phyloP scores from a whole-genome alignment of 2,113 vertebrate genomes.

The Petrocephalus zakoni region DNA sequence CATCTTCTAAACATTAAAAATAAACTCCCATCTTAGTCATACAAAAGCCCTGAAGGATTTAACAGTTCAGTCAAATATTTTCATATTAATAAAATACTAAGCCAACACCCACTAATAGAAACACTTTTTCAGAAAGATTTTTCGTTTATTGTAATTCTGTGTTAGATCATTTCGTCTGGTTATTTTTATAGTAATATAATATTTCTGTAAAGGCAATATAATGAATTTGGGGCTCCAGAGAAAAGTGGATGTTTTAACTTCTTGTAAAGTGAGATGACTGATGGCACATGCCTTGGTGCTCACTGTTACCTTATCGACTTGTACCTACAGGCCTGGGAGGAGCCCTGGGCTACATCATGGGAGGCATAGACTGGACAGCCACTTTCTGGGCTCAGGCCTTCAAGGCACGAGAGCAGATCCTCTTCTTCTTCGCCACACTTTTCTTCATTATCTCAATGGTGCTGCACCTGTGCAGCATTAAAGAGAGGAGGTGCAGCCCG shows the following conservation, averaged over 20 bases:
- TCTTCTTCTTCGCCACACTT: constrained; percentile 86
- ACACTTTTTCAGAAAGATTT: not conserved
- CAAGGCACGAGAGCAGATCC: constrained; percentile 89
- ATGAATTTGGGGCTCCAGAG: not conserved
- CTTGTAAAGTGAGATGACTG: not conserved
- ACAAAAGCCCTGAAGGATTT: not conserved
- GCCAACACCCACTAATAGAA: not conserved
- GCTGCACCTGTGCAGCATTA: constrained; percentile 88
- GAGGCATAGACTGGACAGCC: constrained; percentile 91
- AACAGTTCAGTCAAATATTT: not conserved
- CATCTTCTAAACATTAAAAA: not conserved
- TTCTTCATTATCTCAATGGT: constrained; percentile 80
- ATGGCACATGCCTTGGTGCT: not conserved
- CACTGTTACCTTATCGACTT: not conserved
- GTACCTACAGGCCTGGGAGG: constrained; percentile 77
- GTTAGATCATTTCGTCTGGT: not conserved
- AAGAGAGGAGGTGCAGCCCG: constrained; percentile 81
- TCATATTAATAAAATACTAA: not conserved
- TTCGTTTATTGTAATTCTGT: not conserved
- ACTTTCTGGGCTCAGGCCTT: constrained; percentile 81
- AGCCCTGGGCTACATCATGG: constrained; percentile 88
- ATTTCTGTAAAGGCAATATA: not conserved
- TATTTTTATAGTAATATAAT: not conserved
- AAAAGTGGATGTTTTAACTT: not conserved
- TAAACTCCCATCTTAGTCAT: not conserved